A percentile compares a stretch with the other conserved stretches of the same genome.
Evolutionary conservation across 2,113 vertebrate species (phyloP).

Genomic region (Aegithalos caudatus): DNA sequence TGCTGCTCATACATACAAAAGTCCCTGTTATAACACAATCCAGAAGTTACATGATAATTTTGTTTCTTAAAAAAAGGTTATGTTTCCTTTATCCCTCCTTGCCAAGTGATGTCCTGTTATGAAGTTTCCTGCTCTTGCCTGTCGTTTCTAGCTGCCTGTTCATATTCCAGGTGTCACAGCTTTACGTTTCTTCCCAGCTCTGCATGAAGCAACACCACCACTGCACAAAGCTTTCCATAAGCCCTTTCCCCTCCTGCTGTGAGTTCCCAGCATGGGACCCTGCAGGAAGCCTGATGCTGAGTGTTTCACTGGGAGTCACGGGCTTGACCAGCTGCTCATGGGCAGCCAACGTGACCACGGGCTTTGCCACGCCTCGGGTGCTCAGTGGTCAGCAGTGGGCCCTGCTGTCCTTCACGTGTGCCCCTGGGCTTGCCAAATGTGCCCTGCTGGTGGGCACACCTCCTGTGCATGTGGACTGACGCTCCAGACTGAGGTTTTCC

Average conservation of each 20-base stretch:
- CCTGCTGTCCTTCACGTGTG: neutral
- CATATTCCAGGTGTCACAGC: neutral
- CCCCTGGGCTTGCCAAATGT: rapidly evolving
- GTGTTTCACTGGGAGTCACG: neutral
- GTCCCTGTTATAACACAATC: rapidly evolving
- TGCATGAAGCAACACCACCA: rapidly evolving
- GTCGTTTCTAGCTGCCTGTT: neutral
- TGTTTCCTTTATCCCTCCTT: neutral
- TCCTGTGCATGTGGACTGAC: neutral
- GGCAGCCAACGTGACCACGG: neutral
- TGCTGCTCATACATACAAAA: neutral
- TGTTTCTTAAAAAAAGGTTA: neutral
- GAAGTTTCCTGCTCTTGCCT: neutral
- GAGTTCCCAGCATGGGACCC: neutral
- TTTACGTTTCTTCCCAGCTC: neutral
- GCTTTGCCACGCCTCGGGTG: rapidly evolving
- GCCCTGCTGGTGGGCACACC: neutral
- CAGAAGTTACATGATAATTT: neutral
- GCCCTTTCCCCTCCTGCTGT: neutral
- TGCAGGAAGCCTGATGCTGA: neutral
- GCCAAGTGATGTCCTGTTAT: neutral
- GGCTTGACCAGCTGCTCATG: neutral
- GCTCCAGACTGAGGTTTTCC: rapidly evolving
- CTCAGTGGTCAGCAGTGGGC: neutral
- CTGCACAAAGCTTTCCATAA: neutral